phyloP scores from a whole-genome alignment of 2,797 vertebrate species.

The Lithobates sylvaticus region DNA sequence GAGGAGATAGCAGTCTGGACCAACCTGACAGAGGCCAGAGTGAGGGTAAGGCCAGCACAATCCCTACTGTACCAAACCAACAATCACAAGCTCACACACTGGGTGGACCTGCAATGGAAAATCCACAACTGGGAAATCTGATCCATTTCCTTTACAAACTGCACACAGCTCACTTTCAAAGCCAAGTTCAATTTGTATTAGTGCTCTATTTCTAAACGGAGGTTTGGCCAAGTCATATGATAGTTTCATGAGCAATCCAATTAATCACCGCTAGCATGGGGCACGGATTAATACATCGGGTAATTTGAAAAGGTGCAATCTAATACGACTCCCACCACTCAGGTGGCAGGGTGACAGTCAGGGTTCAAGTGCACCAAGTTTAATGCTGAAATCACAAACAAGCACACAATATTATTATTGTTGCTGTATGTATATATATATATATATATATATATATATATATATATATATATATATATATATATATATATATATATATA shows the following conservation, averaged over 20 bases:
- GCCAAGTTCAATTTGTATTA: background rate
- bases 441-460: too few relatives aligned
- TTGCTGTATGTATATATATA: too few relatives aligned
- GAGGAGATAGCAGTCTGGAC: conserved; percentile 92
- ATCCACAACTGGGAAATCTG: conserved; percentile 21
- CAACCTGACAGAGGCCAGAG: conserved; percentile 91
- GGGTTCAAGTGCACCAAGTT: background rate
- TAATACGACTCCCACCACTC: background rate
- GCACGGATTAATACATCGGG: background rate
- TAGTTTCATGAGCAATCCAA: background rate
- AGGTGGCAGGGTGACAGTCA: background rate
- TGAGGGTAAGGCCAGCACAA: conserved; percentile 83
- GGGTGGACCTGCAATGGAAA: conserved; percentile 13
- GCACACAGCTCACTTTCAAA: background rate
- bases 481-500: too few relatives aligned
- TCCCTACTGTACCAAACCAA: background rate
- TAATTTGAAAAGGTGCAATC: background rate
- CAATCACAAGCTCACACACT: background rate
- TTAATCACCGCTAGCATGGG: background rate
- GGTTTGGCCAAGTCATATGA: background rate
- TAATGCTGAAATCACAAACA: background rate
- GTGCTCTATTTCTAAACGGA: background rate
- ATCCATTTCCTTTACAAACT: conserved; percentile 11
- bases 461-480: too few relatives aligned
- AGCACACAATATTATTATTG: background rate